A percentile compares a stretch with the other conserved stretches of the same genome.
Conservation (phyloP, 2,888 invertebrate species). For the Trilocha varians region DNA sequence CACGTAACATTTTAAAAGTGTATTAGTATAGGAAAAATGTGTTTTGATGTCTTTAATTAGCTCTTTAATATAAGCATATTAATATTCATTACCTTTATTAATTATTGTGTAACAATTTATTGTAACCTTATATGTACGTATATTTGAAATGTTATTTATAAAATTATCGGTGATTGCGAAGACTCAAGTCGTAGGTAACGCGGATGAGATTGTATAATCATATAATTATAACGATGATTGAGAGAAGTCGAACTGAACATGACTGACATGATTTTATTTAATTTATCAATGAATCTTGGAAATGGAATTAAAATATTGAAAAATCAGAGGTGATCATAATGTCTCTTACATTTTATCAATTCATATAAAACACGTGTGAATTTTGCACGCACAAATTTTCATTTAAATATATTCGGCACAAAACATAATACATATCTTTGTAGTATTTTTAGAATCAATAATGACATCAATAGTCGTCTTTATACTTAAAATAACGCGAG, state of each 20-base stretch:
- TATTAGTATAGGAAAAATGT: constrained; percentile 32
- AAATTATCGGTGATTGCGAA: constrained; percentile 26
- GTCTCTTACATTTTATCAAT: no score
- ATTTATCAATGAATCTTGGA: neutral
- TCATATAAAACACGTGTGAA: no score
- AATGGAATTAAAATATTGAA: neutral
- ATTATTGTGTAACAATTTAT: constrained; percentile 2
- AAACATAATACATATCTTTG: no score
- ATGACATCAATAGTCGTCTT: no score
- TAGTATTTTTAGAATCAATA: no score
- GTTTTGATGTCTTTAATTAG: constrained; percentile 37
- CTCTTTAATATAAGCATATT: constrained; percentile 36
- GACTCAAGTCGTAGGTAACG: constrained; percentile 16
- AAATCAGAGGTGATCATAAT: neutral
- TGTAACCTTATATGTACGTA: constrained; percentile 18
- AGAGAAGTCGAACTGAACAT: neutral
- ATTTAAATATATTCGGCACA: no score
- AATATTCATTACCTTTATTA: constrained; percentile 27
- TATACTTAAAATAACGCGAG: no score
- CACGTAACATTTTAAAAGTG: constrained; percentile 34
- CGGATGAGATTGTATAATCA: neutral
- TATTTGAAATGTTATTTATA: constrained; percentile 35
- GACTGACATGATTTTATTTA: neutral
- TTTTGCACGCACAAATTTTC: no score
- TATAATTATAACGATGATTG: neutral